Conservation (phyloP, 2,797 vertebrate genomes). For the Tachyglossus aculeatus region DNA sequence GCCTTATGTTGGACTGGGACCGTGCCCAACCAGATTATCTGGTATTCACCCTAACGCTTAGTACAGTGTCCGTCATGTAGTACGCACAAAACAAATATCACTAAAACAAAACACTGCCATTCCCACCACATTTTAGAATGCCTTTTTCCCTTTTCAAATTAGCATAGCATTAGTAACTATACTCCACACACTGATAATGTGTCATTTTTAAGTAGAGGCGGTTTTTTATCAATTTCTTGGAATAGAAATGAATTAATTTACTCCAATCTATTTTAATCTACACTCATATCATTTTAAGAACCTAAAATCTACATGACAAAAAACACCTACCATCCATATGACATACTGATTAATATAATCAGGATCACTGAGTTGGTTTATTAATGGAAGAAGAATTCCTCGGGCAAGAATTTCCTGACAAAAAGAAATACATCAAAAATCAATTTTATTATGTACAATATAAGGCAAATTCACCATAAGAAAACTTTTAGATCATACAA, state of each 20-base stretch:
- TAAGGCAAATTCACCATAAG: no score
- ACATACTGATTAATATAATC: conserved; percentile 99
- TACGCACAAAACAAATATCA: no score
- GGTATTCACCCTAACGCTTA: no score
- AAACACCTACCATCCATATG: conserved; percentile 95
- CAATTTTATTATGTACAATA: no score
- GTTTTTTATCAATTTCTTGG: conserved; percentile 14
- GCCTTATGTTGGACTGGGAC: no score
- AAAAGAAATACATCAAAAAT: conserved; percentile 26
- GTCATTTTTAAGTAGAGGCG: neutral
- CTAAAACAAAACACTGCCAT: no score
- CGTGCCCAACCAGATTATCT: no score
- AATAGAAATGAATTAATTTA: conserved; percentile 10
- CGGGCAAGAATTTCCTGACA: conserved; percentile 94
- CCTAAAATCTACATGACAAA: conserved; percentile 6
- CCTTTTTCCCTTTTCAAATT: no score
- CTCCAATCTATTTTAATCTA: neutral
- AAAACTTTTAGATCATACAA: no score
- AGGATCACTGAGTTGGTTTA: conserved; percentile 98
- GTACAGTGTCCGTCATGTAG: no score
- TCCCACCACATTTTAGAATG: no score
- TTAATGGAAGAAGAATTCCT: conserved; percentile 96
- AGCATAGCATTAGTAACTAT: no score
- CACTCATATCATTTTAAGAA: conserved; percentile 10
- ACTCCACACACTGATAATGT: neutral